phyloP scores from a whole-genome alignment of 2,888 invertebrate species.

The Plemyria rubiginata region DNA sequence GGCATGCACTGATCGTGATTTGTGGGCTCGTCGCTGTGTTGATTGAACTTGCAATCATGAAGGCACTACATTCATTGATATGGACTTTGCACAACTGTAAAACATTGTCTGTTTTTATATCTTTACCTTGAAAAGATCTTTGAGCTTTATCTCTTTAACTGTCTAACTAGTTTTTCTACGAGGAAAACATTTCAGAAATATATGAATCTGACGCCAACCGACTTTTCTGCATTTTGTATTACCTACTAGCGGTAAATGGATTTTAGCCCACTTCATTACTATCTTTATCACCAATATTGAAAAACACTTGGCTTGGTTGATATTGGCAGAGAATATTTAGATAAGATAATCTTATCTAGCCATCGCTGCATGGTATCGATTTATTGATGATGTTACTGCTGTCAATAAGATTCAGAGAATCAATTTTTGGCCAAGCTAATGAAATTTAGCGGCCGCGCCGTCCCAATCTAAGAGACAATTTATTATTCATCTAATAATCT shows the following conservation, averaged over 20 bases:
- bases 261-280: conserved; percentile 8
- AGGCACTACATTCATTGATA: conserved; percentile 17
- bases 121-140: neutral
- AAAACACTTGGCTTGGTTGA: conserved; percentile 22
- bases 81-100: conserved; percentile 8
- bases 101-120: conserved; percentile 1
- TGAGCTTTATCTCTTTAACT: neutral
- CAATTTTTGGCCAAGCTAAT: conserved; percentile 4
- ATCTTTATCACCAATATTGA: conserved; percentile 15
- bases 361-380: conserved; percentile 29
- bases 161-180: neutral
- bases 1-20: conserved; percentile 17
- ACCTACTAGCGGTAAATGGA: neutral
- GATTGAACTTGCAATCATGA: conserved; percentile 21
- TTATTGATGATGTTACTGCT: conserved; percentile 26
- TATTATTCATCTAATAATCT: conserved; percentile 1
- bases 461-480: neutral
- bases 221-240: neutral
- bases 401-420: conserved; percentile 15
- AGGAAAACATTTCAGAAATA: neutral
- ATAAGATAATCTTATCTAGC: conserved; percentile 28
- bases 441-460: neutral
- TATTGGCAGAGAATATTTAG: conserved; percentile 17
- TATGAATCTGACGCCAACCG: neutral
- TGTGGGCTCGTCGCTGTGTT: conserved; percentile 18